phyloP scores from a whole-genome alignment of 2,113 vertebrate genomes.

The Columbina picui region DNA sequence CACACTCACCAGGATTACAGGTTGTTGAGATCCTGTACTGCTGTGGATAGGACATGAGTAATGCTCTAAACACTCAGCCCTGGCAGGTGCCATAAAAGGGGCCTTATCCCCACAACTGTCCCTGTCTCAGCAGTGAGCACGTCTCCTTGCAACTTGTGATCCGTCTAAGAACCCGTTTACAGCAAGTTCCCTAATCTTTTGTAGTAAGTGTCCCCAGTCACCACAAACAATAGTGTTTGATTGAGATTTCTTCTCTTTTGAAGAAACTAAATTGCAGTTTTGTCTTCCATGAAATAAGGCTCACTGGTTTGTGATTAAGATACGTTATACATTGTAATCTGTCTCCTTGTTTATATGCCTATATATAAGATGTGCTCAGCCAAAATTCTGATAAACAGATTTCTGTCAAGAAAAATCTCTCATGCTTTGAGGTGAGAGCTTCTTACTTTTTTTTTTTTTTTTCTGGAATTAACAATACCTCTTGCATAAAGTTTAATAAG shows the following conservation, averaged over 20 bases:
- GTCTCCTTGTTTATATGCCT: constrained; percentile 28
- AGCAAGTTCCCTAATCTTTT: constrained; percentile 1
- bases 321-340: not conserved
- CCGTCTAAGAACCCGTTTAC: not conserved
- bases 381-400: constrained; percentile 15
- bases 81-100: not conserved
- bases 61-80: not conserved
- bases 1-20: not conserved
- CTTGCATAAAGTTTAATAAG: not conserved
- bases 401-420: constrained; percentile 35
- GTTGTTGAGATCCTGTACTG: not conserved
- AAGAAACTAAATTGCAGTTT: constrained; percentile 56
- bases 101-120: not conserved
- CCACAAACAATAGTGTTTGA: constrained; percentile 58
- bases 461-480: not conserved
- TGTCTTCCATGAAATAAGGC: constrained; percentile 21
- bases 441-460: not conserved
- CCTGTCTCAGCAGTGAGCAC: not conserved
- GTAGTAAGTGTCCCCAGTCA: constrained; percentile 36
- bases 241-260: constrained; percentile 56
- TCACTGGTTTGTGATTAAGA: constrained; percentile 47
- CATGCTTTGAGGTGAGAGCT: not conserved
- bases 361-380: constrained; percentile 31
- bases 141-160: not conserved
- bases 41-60: not conserved